Percentiles rank a stretch among this genome's conserved stretches.
phyloP scores from a whole-genome alignment of 2,113 vertebrate species.

The Agelaius phoeniceus region DNA sequence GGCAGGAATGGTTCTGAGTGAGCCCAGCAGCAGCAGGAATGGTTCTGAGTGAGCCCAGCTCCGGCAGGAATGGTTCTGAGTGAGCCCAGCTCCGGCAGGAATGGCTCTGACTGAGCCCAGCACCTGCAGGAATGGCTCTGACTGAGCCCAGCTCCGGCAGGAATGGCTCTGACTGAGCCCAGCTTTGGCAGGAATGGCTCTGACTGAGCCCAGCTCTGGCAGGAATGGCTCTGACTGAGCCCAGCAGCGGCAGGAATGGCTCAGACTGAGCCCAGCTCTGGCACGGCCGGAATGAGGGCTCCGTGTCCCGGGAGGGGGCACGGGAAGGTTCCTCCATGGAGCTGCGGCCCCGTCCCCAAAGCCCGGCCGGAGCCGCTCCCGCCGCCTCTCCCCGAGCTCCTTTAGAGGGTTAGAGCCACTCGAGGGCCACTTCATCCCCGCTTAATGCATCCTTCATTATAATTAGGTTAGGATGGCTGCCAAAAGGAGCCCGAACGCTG shows the following conservation, averaged over 20 bases:
- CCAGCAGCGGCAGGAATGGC: accelerated
- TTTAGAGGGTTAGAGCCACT: conserved; percentile 31
- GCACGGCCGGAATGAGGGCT: not conserved
- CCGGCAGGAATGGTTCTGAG: too few relatives aligned
- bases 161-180: too few relatives aligned
- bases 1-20: too few relatives aligned
- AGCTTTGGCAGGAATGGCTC: too few relatives aligned
- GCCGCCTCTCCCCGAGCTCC: not conserved
- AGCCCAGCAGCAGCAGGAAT: too few relatives aligned
- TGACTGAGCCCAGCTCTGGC: too few relatives aligned
- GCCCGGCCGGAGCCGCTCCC: accelerated
- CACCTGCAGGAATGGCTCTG: too few relatives aligned
- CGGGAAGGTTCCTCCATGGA: not conserved
- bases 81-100: too few relatives aligned
- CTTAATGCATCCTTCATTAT: conserved; percentile 49
- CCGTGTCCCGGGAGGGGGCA: not conserved
- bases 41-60: too few relatives aligned
- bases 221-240: too few relatives aligned
- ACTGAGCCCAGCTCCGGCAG: too few relatives aligned
- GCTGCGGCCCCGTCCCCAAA: not conserved
- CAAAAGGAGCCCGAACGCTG: not conserved
- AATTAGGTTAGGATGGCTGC: conserved; percentile 36
- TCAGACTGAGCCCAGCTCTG: accelerated
- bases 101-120: too few relatives aligned
- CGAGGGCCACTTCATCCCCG: conserved; percentile 28